Evolutionary conservation across 2,888 invertebrate species (phyloP).

Genomic region (Dichetophora obliterata): DNA sequence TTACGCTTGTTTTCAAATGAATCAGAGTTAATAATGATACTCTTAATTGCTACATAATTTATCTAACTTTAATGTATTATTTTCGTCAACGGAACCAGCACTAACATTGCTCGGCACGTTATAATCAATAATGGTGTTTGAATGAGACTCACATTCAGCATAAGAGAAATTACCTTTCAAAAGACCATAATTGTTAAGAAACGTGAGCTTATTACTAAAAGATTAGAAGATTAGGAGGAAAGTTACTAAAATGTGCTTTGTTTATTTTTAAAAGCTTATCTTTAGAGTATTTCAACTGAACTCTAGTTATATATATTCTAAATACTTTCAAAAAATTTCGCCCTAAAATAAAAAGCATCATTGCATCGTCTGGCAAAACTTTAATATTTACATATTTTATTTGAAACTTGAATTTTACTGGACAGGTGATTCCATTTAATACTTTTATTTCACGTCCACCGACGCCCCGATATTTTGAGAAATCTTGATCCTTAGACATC

Average conservation of each 20-base stretch:
- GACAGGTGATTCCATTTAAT: constrained; percentile 6
- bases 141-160: too few relatives aligned
- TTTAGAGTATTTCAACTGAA: too few relatives aligned
- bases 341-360: constrained; percentile 34
- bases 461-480: constrained; percentile 12
- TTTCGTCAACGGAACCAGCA: too few relatives aligned
- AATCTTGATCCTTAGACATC: background rate
- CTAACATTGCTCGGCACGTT: too few relatives aligned
- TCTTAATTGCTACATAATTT: too few relatives aligned
- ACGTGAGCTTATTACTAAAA: too few relatives aligned
- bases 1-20: too few relatives aligned
- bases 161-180: too few relatives aligned
- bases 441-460: constrained; percentile 20
- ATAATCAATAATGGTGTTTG: too few relatives aligned
- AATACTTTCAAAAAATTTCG: constrained; percentile 36
- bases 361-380: constrained; percentile 37
- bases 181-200: background rate
- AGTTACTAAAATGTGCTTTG: background rate
- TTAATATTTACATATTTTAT: constrained; percentile 16
- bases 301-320: too few relatives aligned
- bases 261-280: background rate
- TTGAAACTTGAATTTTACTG: constrained; percentile 33
- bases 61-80: too few relatives aligned
- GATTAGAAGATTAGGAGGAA: background rate
- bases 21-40: too few relatives aligned